Conservation (phyloP, 2,797 vertebrate genomes). For the Caiman crocodilus region DNA sequence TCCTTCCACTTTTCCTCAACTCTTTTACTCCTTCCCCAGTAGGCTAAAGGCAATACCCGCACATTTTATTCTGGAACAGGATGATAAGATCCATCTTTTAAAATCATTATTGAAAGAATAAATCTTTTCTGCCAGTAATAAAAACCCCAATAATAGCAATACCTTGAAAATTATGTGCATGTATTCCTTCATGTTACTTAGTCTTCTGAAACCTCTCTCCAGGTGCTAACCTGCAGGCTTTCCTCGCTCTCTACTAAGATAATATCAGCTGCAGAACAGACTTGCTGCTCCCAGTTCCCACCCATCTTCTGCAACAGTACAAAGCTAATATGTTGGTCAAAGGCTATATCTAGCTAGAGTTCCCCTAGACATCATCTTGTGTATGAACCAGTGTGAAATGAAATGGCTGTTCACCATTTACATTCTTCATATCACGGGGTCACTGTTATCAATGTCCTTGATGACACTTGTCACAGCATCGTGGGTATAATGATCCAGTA, state of each 20-base stretch:
- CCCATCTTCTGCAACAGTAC: background rate
- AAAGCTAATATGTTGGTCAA: background rate
- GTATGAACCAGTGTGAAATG: accelerated
- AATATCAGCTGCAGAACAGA: background rate
- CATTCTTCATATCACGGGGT: background rate
- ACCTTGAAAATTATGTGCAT: background rate
- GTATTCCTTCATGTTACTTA: background rate
- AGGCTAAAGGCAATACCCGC: background rate
- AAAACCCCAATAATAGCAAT: background rate
- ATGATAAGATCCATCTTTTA: background rate
- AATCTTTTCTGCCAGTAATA: background rate
- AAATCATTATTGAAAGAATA: background rate
- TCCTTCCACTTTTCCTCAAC: background rate
- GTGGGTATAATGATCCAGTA: accelerated
- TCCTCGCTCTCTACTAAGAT: background rate
- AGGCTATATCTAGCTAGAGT: background rate
- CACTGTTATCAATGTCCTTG: background rate
- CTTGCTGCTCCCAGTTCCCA: background rate
- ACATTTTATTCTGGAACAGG: background rate
- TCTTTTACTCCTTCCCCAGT: background rate
- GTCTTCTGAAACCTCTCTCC: background rate
- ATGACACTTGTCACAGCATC: background rate
- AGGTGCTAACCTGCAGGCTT: background rate
- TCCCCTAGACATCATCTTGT: accelerated
- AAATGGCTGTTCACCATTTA: background rate